Base-by-base conservation (phyloP, 1,140 invertebrate genomes). In the Macrosteles quadrilineatus region DNA sequence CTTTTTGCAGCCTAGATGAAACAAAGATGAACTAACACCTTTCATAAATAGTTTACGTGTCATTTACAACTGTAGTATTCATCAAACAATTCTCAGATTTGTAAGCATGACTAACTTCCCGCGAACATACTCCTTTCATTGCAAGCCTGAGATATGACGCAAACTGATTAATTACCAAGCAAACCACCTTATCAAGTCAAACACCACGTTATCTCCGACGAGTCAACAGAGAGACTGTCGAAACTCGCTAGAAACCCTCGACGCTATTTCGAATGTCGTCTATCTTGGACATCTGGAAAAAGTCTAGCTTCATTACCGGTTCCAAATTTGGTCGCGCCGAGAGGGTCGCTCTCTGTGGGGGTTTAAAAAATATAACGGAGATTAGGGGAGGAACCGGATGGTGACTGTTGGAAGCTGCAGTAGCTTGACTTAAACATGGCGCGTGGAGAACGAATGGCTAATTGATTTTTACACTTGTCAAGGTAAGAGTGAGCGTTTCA, bases 331-430 rank as follows among this genome's bases (percentile, higher is more conserved):
- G 55, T 21, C 55, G 9, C 21, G 21, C 4, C 2, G 23, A 23
- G 55, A 59, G 55, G 55, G 55, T 59, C 23, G 55, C 14, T 2
- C 55, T 25, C 55, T 29, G 55, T 59, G 55, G 55, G 55, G 55
- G 55, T 59, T 59, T 59, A 59, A 59, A 59, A 59, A 59, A 59
- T 30, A 59, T 19, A 59, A 14, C 23, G 47, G 14, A 19, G 47
- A 19, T 50, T 50, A 50, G 47, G 55, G 55, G 55, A 59, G 55
- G 25, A 4, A 59, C 55, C 55, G 55, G 55, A 59, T 29, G 55
- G 32, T 14, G 32, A 36, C n/a, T n/a, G 47, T 50, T 50, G 47
- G 14, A 17, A 19, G 21, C 36, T 6, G 36, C 17, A 40, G 36
- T 40, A 17, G 6, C 17, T 9, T 40, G 36, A 40, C 36, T 6